phyloP scores from a whole-genome alignment of 2,113 vertebrate species.

The Pyxicephalus adspersus region DNA sequence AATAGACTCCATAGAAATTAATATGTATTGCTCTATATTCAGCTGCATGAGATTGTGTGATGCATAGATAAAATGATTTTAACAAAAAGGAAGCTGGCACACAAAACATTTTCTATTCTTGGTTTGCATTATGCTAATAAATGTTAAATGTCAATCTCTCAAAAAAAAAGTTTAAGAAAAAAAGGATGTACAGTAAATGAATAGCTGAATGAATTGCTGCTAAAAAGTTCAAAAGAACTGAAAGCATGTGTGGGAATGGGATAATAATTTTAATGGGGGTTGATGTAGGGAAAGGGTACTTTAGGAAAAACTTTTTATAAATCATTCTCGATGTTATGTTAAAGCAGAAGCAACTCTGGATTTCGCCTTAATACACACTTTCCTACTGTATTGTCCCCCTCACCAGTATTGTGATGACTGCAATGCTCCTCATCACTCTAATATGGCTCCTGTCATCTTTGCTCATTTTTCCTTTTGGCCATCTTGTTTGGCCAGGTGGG shows the following conservation, averaged over 20 bases:
- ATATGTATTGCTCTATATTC: background rate
- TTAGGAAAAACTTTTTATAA: no score
- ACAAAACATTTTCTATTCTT: slow-evolving; percentile 17
- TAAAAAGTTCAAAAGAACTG: slow-evolving; percentile 1
- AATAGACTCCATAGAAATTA: background rate
- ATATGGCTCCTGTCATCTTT: no score
- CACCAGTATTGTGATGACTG: no score
- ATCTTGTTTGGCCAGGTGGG: no score
- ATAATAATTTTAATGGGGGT: background rate
- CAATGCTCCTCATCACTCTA: no score
- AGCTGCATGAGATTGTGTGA: background rate
- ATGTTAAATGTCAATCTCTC: slow-evolving; percentile 25
- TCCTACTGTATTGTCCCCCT: no score
- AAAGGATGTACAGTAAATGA: slow-evolving; percentile 2
- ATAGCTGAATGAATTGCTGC: background rate
- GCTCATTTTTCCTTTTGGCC: no score
- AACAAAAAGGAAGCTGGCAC: slow-evolving; percentile 13
- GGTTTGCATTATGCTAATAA: slow-evolving; percentile 17
- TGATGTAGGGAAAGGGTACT: no score
- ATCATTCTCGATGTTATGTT: no score
- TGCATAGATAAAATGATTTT: slow-evolving; percentile 4
- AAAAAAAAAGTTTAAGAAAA: slow-evolving; percentile 3
- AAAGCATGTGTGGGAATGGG: background rate
- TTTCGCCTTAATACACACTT: no score
- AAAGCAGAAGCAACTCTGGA: no score